Evolutionary conservation across 2,888 invertebrate genomes (phyloP), one percentile per base, ranked within the genome.

Genomic region (Ichneumoninae sp.): DNA sequence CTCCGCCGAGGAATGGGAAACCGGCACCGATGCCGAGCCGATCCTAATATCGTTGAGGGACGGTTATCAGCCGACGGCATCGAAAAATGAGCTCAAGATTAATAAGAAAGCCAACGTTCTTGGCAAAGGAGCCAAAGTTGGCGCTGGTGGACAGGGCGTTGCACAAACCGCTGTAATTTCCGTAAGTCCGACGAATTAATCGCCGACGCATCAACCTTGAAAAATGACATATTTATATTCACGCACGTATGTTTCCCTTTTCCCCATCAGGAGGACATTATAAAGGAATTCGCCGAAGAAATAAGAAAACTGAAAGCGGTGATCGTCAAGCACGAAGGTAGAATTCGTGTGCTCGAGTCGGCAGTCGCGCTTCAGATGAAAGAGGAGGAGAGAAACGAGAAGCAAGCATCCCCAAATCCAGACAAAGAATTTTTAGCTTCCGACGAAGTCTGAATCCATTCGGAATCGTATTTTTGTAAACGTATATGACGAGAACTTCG

Each of bases 271-370:
- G 96, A 96, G 87, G 96, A 97, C 88, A 96, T 97, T 87, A 94
- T 98, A 22, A 97, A 97, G 89, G 98, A 98, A 92, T 95, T 98
- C 89, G 96, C 96, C 57, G 98, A 98, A 92, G 98, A 98, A 94
- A 98, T 98, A 89, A 96, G 98, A 82, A 98, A 98, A 93, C 94
- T 98, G 88, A 98, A 98, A 92, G 97, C 98, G n/a, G 97, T 98
- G 94, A 98, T 98, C 89, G 97, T 98, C 36, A 98, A 98, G 92
- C 98, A 98, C 92, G 98, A 98, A 94, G 98, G 98, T 89, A 95
- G 97, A 75, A 97, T 98, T 93, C 95, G 97, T 52, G 96, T 97
- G 3, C 94, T 97, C 10, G 97, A 98, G 92, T 96, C 96, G 3
- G 95, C 95, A n/a, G 94, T 94, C 44, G 94, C 95, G 78, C 91